These are phyloP conservation scores for Tipula vernalis DNA, from an alignment of 2,888 invertebrate genomes.

Conservation along the genomic window DNA sequence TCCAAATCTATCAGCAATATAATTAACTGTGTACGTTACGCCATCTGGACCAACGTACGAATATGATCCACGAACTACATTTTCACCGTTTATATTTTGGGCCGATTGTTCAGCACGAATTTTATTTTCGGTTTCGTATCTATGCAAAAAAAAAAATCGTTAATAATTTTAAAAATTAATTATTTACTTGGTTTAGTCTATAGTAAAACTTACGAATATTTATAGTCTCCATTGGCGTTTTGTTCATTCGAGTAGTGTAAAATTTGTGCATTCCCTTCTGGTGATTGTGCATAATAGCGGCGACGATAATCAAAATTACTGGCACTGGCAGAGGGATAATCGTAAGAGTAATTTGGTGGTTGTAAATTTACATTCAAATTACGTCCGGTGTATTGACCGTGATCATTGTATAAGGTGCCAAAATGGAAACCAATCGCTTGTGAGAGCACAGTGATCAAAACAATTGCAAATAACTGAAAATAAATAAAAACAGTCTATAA, in stretches of 20 bases:
- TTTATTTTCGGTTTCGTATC: slow-evolving; percentile 17
- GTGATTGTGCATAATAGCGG: not conserved
- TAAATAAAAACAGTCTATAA: not conserved
- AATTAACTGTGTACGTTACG: slow-evolving; percentile 13
- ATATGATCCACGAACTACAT: slow-evolving; percentile 14
- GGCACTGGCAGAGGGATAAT: not conserved
- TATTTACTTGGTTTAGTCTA: not conserved
- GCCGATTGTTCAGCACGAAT: slow-evolving; percentile 14
- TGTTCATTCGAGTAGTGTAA: slow-evolving; percentile 11
- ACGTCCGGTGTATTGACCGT: not conserved
- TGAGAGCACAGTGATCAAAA: not conserved
- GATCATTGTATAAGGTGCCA: not conserved
- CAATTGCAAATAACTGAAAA: not conserved
- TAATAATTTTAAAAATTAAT: not conserved
- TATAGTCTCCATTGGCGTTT: slow-evolving; percentile 12
- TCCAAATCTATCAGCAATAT: slow-evolving; percentile 14
- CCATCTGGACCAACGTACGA: slow-evolving; percentile 17
- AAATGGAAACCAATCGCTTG: not conserved
- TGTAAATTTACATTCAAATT: not conserved
- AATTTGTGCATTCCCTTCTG: slow-evolving; percentile 17
- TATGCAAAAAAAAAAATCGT: not conserved
- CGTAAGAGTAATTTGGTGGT: not conserved
- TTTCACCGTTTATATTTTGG: slow-evolving; percentile 8
- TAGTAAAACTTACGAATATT: slow-evolving; percentile 12
- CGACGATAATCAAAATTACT: not conserved